A percentile compares a stretch with the other conserved stretches of the same genome.
Evolutionary conservation across 2,888 invertebrate genomes (phyloP).

Genomic region (Rhingia rostrata): DNA sequence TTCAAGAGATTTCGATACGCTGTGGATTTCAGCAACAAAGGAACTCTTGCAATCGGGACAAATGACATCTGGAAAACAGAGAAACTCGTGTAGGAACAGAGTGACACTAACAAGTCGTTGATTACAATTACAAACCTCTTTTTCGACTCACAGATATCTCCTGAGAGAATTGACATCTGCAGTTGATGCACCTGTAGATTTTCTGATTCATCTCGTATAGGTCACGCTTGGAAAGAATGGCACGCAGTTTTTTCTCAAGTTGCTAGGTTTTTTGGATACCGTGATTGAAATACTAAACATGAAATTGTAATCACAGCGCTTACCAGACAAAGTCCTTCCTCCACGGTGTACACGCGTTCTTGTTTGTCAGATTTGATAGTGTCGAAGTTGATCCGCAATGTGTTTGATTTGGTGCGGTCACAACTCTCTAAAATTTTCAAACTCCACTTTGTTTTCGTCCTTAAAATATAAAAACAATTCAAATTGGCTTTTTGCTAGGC

Average conservation of each 20-base stretch:
- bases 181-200: constrained; percentile 86
- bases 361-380: constrained; percentile 85
- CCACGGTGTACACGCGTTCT: constrained; percentile 85
- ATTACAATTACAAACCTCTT: constrained; percentile 75
- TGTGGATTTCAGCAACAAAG: constrained; percentile 83
- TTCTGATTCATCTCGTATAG: constrained; percentile 84
- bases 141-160: constrained; percentile 81
- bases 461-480: constrained; percentile 63
- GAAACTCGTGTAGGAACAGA: not conserved
- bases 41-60: constrained; percentile 86
- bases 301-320: constrained; percentile 16
- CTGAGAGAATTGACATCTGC: constrained; percentile 85
- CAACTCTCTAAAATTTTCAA: constrained; percentile 84
- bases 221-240: constrained; percentile 83
- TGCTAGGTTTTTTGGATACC: constrained; percentile 78
- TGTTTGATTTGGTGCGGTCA: constrained; percentile 83
- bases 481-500: not conserved
- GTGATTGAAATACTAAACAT: not conserved
- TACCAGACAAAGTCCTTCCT: constrained; percentile 85
- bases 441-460: constrained; percentile 84
- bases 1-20: constrained; percentile 77
- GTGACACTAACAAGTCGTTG: not conserved
- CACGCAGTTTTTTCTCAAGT: constrained; percentile 83
- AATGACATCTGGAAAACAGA: constrained; percentile 77
- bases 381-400: constrained; percentile 86